Conservation (phyloP, 2,113 vertebrate genomes). For the Pionites leucogaster region DNA sequence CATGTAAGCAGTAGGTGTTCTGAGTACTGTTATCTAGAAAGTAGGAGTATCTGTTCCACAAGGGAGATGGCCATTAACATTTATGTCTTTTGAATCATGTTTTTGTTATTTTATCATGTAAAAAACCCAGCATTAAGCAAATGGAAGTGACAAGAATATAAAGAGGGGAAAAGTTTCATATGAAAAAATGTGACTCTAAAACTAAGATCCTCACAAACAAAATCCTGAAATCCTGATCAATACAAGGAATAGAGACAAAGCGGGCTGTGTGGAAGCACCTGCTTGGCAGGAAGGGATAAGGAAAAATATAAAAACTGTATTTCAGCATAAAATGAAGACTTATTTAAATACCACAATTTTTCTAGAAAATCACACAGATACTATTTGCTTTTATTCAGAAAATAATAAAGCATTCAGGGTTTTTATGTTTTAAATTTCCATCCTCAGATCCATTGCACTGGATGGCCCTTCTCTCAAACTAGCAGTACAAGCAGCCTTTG, state of each 20-base stretch:
- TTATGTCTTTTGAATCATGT: neutral
- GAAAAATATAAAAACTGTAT: neutral
- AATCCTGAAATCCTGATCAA: neutral
- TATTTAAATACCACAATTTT: neutral
- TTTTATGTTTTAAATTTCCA: neutral
- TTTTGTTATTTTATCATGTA: neutral
- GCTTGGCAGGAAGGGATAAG: neutral
- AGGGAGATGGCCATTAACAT: neutral
- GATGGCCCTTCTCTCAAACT: neutral
- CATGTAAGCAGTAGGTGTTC: neutral
- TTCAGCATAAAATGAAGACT: neutral
- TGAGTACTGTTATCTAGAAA: neutral
- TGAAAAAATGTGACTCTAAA: neutral
- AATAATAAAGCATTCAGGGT: neutral
- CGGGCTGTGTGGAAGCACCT: neutral
- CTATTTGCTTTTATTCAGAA: neutral
- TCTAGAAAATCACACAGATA: neutral
- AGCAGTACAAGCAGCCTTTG: neutral
- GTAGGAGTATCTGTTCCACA: neutral
- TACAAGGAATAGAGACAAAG: neutral
- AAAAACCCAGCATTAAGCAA: neutral
- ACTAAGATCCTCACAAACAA: neutral
- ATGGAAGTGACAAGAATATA: neutral
- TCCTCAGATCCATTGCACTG: neutral
- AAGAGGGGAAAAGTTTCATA: neutral